These are phyloP conservation scores for Wiebesia pumilae DNA, from an alignment of 1,140 invertebrate species.

Conservation along the genomic window DNA sequence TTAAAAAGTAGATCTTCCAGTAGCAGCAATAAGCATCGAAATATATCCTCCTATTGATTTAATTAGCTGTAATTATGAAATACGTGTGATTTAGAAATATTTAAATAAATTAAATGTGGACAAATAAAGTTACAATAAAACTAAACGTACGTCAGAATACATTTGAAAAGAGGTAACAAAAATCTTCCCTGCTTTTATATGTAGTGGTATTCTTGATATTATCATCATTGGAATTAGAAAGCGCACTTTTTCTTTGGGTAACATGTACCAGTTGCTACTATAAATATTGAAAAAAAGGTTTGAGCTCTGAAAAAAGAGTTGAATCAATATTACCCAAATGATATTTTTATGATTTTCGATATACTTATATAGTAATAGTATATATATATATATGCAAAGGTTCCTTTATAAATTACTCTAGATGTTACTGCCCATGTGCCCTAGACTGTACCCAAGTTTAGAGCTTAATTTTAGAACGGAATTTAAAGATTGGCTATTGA, in stretches of 20 bases:
- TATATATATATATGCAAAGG: too few species aligned
- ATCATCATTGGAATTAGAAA: constrained; percentile 22
- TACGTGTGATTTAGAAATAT: neutral
- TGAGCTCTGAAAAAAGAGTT: constrained; percentile 24
- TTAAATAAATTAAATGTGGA: neutral
- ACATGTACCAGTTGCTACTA: constrained; percentile 3
- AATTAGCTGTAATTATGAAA: constrained; percentile 14
- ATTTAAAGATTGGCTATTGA: too few species aligned
- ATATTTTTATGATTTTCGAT: too few species aligned
- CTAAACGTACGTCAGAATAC: constrained; percentile 12
- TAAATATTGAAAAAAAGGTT: constrained; percentile 24
- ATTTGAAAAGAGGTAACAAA: neutral
- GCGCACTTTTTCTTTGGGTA: neutral
- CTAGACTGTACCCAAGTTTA: too few species aligned
- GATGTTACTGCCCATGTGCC: too few species aligned
- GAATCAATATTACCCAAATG: neutral
- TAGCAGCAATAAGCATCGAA: constrained; percentile 30
- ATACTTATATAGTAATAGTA: too few species aligned
- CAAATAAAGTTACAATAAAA: neutral
- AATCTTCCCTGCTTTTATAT: constrained; percentile 31
- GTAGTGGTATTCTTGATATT: neutral
- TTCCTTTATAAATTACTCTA: too few species aligned
- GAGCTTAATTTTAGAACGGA: too few species aligned
- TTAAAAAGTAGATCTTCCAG: neutral
- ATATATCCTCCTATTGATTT: constrained; percentile 28